Conservation (phyloP, 2,113 vertebrate species). For the Alaudala cheleensis region DNA sequence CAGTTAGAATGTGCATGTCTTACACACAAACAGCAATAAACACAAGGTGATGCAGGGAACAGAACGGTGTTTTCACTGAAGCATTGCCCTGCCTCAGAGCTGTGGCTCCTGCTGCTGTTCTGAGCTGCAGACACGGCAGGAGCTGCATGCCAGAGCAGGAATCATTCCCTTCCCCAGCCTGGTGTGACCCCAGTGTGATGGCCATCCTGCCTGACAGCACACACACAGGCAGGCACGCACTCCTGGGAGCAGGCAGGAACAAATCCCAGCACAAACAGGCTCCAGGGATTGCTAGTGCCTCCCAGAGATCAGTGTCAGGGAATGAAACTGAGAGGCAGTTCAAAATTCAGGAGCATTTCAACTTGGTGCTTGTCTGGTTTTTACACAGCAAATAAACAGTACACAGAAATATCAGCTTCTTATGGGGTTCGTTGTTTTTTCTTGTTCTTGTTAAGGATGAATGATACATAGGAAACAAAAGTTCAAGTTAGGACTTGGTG, state of each 20-base stretch:
- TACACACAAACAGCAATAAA: background rate
- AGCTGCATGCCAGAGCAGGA: background rate
- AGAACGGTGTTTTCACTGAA: background rate
- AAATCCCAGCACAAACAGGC: background rate
- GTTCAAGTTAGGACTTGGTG: too few species aligned
- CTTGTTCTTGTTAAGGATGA: too few species aligned
- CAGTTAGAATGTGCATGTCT: too few species aligned
- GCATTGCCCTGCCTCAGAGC: background rate
- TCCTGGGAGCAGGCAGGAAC: background rate
- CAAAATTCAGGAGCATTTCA: background rate
- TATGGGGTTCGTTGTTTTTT: too few species aligned
- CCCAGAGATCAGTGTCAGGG: background rate
- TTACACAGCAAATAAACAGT: background rate
- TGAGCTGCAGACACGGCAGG: background rate
- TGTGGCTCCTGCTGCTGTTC: background rate
- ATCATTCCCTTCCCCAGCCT: background rate
- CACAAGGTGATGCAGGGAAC: accelerated
- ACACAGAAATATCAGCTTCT: background rate
- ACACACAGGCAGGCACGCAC: background rate
- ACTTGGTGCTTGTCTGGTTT: background rate
- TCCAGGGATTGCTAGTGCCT: background rate
- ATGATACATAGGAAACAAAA: too few species aligned
- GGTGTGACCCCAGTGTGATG: background rate
- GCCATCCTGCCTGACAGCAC: background rate
- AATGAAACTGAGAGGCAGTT: background rate